These are phyloP conservation scores for Plagodis pulveraria DNA, from an alignment of 2,888 invertebrate genomes.

Conservation along the genomic window DNA sequence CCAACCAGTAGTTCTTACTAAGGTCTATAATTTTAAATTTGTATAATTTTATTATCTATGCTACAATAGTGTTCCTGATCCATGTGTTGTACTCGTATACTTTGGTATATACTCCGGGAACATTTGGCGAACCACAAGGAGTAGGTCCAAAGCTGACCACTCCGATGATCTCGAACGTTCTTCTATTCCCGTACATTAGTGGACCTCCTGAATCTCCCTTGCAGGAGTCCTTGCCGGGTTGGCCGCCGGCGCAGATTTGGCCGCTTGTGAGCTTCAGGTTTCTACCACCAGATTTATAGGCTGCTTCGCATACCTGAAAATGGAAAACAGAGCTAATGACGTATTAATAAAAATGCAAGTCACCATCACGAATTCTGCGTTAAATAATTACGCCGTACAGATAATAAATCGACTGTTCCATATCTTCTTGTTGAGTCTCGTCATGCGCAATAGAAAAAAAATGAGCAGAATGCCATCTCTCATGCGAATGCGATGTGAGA, in stretches of 20 bases:
- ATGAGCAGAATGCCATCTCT: no score
- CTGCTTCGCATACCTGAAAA: conserved; percentile 47
- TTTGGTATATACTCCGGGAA: conserved; percentile 87
- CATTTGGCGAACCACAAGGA: conserved; percentile 82
- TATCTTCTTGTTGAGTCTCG: no score
- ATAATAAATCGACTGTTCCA: no score
- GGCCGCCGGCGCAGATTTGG: conserved; percentile 86
- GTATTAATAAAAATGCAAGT: no score
- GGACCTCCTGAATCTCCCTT: conserved; percentile 88
- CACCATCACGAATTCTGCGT: background rate
- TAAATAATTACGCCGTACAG: no score
- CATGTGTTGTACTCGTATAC: conserved; percentile 83
- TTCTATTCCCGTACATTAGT: conserved; percentile 70
- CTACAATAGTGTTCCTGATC: conserved; percentile 72
- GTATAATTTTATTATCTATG: background rate
- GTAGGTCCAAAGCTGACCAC: conserved; percentile 87
- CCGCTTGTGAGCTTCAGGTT: conserved; percentile 43
- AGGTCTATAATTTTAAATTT: background rate
- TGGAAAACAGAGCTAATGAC: no score
- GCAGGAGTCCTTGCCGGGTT: conserved; percentile 83
- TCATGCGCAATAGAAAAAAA: no score
- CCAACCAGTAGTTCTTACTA: no score
- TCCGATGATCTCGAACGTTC: conserved; percentile 64
- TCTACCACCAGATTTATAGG: conserved; percentile 37
- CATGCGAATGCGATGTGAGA: no score